A percentile compares a stretch with the other conserved stretches of the same genome.
phyloP scores from a whole-genome alignment of 2,888 invertebrate species.

The Timema cristinae region DNA sequence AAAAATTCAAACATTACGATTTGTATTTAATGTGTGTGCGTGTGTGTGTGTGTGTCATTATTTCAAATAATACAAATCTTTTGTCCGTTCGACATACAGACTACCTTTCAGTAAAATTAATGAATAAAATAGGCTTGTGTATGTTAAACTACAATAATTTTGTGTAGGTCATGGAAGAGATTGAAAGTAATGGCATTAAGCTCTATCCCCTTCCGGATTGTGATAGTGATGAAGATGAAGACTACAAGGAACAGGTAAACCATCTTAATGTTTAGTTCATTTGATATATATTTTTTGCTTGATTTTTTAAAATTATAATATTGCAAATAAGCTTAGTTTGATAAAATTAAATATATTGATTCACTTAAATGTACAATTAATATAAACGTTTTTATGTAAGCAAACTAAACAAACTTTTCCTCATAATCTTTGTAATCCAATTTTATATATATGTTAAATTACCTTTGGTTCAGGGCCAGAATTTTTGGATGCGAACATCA shows the following conservation, averaged over 20 bases:
- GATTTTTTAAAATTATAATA: too few species aligned
- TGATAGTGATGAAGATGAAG: constrained; percentile 91
- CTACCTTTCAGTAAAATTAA: constrained; percentile 13
- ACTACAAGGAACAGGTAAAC: constrained; percentile 82
- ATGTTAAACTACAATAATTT: too few species aligned
- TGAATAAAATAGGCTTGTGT: too few species aligned
- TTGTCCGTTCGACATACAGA: not conserved
- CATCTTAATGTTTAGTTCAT: too few species aligned
- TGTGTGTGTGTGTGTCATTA: not conserved
- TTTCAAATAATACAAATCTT: not conserved
- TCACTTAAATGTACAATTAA: too few species aligned
- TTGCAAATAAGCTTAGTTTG: too few species aligned
- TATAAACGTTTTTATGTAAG: too few species aligned
- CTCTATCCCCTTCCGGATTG: constrained; percentile 95
- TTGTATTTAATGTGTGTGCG: not conserved
- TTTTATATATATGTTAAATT: constrained; percentile 1
- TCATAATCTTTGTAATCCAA: not conserved
- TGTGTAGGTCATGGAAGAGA: constrained; percentile 78
- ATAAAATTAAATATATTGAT: too few species aligned
- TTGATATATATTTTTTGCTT: too few species aligned
- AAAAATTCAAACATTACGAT: too few species aligned
- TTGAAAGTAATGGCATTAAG: constrained; percentile 84
- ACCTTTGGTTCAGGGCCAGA: not conserved
- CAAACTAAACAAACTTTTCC: too few species aligned
- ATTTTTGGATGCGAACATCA: not conserved